Base-by-base conservation (phyloP, 2,888 invertebrate genomes). In the Stramonita haemastoma region DNA sequence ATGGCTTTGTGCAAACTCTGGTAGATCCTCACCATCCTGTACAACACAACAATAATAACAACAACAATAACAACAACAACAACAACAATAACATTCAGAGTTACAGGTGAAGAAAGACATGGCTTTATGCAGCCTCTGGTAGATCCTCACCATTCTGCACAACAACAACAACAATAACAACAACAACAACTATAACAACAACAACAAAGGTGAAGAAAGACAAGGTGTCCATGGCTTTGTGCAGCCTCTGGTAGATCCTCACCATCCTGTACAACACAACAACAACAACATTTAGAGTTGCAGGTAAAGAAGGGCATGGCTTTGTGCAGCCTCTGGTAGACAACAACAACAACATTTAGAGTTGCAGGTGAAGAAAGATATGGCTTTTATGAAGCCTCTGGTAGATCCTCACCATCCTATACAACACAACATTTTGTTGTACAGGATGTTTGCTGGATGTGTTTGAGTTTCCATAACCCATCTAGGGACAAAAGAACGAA, bases 251-350 rank as follows among this genome's bases (percentile, higher is more conserved):
- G 96, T 98, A 98, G 90, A 98, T 97, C 94, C 97, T 97, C 89
- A 98, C 97, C 98, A 98, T 98, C 95, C 98, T 98, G 96, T 15
- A 66, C 60, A 86, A 57, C 86, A 89, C 32, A 86, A n/a, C n/a
- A 22, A 84, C 36, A 46, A 4, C 26, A 34, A 96, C 96, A 95
- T 95, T 95, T 89, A 92, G 98, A 98, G 94, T 98, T 97, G 89
- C 98, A 98, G 91, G 98, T 98, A 96, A 99, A 99, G 96, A 98
- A 99, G 95, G 98, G 98, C 81, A 98, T 98, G 26, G 98, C 98
- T 96, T 98, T 98, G 94, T 97, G 97, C 93, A 99, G 97, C 96
- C 98, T 98, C 94, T 97, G 97, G 96, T 98, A 98, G 90, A 32
- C 19, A 34, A 32, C 15, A 32, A 83, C 26, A 17, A 83, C 34